Conservation (phyloP, 2,113 vertebrate genomes). For the Apus apus region DNA sequence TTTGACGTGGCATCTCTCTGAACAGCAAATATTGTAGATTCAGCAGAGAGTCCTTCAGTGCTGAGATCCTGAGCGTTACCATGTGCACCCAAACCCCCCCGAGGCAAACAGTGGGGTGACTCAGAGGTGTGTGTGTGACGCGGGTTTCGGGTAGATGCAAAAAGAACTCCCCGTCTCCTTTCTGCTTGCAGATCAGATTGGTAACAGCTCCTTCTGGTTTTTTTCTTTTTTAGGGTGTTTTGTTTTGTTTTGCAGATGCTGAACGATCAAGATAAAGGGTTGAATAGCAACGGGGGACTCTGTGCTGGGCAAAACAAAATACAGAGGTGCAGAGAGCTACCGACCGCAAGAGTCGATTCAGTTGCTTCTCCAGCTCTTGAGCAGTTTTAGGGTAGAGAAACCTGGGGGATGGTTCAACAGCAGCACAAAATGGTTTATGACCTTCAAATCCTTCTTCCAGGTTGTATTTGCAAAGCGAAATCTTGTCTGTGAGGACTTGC, state of each 20-base stretch:
- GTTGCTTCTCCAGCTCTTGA: background rate
- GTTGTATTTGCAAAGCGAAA: background rate
- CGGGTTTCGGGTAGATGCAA: background rate
- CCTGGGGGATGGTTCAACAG: background rate
- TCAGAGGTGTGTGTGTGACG: background rate
- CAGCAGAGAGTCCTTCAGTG: background rate
- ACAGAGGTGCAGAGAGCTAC: background rate
- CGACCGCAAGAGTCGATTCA: background rate
- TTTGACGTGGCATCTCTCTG: background rate
- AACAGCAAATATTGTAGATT: background rate
- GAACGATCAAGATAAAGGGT: slow-evolving; percentile 24
- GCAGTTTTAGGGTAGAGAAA: background rate
- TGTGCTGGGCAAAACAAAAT: background rate
- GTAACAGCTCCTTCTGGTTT: background rate
- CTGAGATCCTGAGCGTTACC: background rate
- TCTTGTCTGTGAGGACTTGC: fast-evolving
- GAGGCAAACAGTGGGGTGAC: background rate
- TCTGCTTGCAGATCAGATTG: background rate
- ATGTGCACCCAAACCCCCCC: background rate
- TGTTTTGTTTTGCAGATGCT: background rate
- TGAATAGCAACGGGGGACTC: background rate
- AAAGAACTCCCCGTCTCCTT: background rate
- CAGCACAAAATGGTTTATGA: background rate
- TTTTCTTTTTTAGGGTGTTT: background rate
- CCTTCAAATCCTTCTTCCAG: background rate